Evolutionary conservation across 2,113 vertebrate species (phyloP), one percentile per base, ranked within the genome.

Genomic region (Peucedramus taeniatus): DNA sequence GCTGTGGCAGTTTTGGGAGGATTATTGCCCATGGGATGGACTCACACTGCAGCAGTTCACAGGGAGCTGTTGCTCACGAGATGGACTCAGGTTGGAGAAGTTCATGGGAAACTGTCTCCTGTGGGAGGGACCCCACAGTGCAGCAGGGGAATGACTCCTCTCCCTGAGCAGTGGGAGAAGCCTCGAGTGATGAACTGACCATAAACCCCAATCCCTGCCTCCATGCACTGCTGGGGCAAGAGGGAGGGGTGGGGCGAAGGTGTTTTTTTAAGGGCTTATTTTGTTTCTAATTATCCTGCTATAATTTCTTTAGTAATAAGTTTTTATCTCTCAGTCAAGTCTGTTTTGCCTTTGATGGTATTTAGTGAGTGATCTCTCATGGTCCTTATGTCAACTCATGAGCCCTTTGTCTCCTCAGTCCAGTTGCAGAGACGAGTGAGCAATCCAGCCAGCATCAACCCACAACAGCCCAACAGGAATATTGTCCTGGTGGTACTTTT

Each of bases 21-120:
- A 22, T 27, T 54, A 9, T 27, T 72, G 14, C 22, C 14, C 2
- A 2, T 5, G 24, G 19, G 10, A 57, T 49, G 35, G 42, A 49
- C 30, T 40, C 6, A 27, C 23, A 10, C 2, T 30, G 24, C 42
- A 65, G 30, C 50, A 75, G 40, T 13, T 75, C 15, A 3, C 30
- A 56, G 3, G 15, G 12, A n/a, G 10, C 15, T 49, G n/a, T 2
- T 74, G 5, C 16, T 45, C 27, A 6, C 4, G 15, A 57, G 24
- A 49, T n/a, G 16, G 24, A 40, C 15, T 28, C 35, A 30, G 0
- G 0, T 7, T 1, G 0, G 15, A 49, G 50, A 56, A 64, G 23
- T 9, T 49, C 2, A 24, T 5, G 13, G 35, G 24, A 54, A 75
- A 8, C 15, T 30, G 23, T 28, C 28, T 47, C 40, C 49, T 27